Base-by-base conservation (phyloP, 2,888 invertebrate species). In the Brenthis daphne region DNA sequence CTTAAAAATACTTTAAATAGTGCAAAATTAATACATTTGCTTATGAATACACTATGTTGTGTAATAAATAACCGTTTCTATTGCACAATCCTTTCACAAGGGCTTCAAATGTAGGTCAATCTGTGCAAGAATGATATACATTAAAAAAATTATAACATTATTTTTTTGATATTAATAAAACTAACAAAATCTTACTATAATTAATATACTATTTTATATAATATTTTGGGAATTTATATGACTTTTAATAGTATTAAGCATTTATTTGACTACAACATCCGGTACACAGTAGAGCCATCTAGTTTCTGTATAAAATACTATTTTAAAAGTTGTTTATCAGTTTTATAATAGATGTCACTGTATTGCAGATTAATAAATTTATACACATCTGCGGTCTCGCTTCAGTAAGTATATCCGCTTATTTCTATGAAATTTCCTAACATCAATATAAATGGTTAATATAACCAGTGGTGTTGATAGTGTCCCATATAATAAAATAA, bases 41-140 rank as follows among this genome's bases (percentile, higher is more conserved):
- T 88, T 87, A 87, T 87, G 90, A 89, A 89, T 91, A 89, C 88
- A 84, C 79, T 82, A 82, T 81, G 89, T 92, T 91, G 92, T 89
- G 91, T 91, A 90, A 92, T 89, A 90, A 90, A 90, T 93, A 90
- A 90, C 91, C 90, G 93, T 92, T 92, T 92, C 89, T 89, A 89
- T 93, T 93, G 89, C 93, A 92, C 92, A 93, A 93, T 93, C 92
- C 92, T 93, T 93, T 93, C 93, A 92, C 93, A 92, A 92, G 92
- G 91, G 92, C 92, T 89, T 80, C 76, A 80, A 92, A 93, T 90
- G 89, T 93, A 92, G 93, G 93, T 93, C 93, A 93, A 88, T 90
- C 88, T 89, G 86, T 88, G 86, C 82, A 83, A 88, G 85, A 83
- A 84, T 82, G 83, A 84, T 85, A 43, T 87, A 81, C 84, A 82